Evolutionary conservation across 1,140 invertebrate genomes (phyloP).

Genomic region (Odontomachus brunneus): DNA sequence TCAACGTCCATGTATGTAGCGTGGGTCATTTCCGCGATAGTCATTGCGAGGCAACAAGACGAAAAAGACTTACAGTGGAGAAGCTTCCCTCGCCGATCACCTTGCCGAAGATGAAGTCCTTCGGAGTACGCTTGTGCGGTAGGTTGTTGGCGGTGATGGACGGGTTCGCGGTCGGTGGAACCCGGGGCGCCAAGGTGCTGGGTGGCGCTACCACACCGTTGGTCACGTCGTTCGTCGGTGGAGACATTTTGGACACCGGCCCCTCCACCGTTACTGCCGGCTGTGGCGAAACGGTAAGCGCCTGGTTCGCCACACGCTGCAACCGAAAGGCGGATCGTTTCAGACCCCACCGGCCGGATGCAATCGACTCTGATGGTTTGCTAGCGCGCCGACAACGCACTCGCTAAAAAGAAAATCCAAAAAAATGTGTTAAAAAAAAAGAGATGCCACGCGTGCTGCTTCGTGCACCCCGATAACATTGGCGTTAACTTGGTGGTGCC

Average conservation of each 20-base stretch:
- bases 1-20: too few species aligned
- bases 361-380: conserved; percentile 12
- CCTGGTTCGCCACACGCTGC: conserved; percentile 85
- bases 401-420: too few species aligned
- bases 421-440: too few species aligned
- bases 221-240: conserved; percentile 84
- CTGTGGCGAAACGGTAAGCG: conserved; percentile 85
- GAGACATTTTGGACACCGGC: conserved; percentile 84
- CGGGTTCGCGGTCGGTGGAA: conserved; percentile 77
- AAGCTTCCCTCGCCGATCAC: conserved; percentile 98
- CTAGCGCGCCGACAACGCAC: too few species aligned
- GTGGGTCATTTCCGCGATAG: too few species aligned
- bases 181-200: conserved; percentile 75
- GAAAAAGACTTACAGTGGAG: conserved; percentile 91
- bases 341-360: neutral
- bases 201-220: conserved; percentile 80
- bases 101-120: conserved; percentile 98
- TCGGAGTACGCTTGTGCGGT: conserved; percentile 89
- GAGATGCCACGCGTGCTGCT: too few species aligned
- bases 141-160: conserved; percentile 81
- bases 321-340: conserved; percentile 68
- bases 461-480: too few species aligned
- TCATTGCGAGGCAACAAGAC: too few species aligned
- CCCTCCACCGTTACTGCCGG: conserved; percentile 84
- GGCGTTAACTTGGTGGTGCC: too few species aligned